phyloP scores from a whole-genome alignment of 2,797 vertebrate species.

The Chelon labrosus region DNA sequence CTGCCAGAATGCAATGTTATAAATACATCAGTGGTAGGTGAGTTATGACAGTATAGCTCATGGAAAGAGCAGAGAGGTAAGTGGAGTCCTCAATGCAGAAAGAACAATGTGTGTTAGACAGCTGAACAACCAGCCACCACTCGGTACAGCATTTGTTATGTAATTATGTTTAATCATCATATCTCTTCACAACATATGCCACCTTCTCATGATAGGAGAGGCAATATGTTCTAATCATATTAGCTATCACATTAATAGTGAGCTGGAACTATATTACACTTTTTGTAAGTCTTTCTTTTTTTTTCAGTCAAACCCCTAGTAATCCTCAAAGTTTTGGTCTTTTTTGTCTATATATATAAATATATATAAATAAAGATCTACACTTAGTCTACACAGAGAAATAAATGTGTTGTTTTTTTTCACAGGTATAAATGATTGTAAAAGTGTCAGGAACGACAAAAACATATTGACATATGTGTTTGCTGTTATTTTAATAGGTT shows the following conservation, averaged over 20 bases:
- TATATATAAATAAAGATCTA: no score
- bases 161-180: no score
- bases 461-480: no score
- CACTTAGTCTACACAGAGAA: no score
- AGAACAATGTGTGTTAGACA: not conserved
- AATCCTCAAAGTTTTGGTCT: no score
- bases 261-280: no score
- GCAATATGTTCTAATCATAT: not conserved
- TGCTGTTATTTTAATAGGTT: no score
- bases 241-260: not conserved
- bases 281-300: not conserved
- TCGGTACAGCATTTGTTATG: not conserved
- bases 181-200: not conserved
- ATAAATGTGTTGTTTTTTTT: no score
- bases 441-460: no score
- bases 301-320: no score
- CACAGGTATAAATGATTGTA: no score
- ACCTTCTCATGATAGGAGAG: not conserved
- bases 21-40: constrained; percentile 50
- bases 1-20: constrained; percentile 42
- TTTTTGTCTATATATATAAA: no score
- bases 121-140: constrained; percentile 3
- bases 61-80: constrained; percentile 14
- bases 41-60: constrained; percentile 51
- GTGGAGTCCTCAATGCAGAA: constrained; percentile 17